phyloP scores from a whole-genome alignment of 1,140 invertebrate genomes.

The Pseudobourletiella spinata region DNA sequence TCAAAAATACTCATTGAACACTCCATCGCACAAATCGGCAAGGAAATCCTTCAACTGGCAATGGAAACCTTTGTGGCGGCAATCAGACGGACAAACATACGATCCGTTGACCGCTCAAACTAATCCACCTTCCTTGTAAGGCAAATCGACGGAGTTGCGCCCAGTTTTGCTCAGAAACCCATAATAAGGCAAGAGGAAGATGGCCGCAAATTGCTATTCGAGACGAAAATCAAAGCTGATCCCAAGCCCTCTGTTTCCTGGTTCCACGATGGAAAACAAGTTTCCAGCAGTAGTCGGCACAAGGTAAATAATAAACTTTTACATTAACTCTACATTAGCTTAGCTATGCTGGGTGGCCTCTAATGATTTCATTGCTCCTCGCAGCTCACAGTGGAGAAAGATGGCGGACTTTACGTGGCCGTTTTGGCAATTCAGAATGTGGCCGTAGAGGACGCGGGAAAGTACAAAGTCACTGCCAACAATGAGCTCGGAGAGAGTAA shows the following conservation, averaged over 20 bases:
- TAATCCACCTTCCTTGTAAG: conserved; percentile 45
- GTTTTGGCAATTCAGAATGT: conserved; percentile 86
- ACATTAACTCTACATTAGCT: background rate
- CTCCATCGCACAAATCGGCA: no score
- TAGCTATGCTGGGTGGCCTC: background rate
- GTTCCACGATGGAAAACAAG: conserved; percentile 58
- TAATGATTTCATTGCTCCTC: conserved; percentile 37
- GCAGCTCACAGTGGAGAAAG: conserved; percentile 76
- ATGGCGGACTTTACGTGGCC: conserved; percentile 85
- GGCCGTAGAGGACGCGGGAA: conserved; percentile 91
- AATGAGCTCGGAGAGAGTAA: conserved; percentile 94
- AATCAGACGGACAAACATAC: background rate
- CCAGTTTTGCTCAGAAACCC: conserved; percentile 95
- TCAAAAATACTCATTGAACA: no score
- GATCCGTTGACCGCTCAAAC: background rate
- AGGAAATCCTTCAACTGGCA: background rate
- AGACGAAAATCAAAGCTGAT: conserved; percentile 89
- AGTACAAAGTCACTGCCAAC: conserved; percentile 92
- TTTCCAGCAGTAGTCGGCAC: conserved; percentile 66
- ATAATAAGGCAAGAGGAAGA: conserved; percentile 93
- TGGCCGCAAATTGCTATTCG: conserved; percentile 88
- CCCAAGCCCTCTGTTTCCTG: conserved; percentile 82
- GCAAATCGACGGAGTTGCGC: conserved; percentile 94
- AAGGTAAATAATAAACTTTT: conserved; percentile 55
- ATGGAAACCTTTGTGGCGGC: background rate